Conservation (phyloP, 2,113 vertebrate species). For the Varanus komodoensis region DNA sequence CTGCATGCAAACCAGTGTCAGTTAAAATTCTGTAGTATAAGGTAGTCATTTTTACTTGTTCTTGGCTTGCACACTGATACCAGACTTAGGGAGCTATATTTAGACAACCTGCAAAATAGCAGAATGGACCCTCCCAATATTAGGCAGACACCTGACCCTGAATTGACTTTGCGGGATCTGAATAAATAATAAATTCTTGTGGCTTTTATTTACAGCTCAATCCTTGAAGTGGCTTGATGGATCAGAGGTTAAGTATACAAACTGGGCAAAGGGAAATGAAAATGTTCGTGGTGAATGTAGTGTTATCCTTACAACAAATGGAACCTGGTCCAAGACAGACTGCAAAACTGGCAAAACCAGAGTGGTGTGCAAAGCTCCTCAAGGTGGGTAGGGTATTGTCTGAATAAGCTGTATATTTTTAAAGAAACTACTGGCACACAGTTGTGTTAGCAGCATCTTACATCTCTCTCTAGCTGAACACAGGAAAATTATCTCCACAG, state of each 20-base stretch:
- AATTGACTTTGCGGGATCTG: background rate
- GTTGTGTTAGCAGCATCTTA: background rate
- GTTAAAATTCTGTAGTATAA: background rate
- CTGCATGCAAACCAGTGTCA: too few species aligned
- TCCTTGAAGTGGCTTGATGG: conserved; percentile 86
- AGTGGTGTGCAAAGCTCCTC: conserved; percentile 88
- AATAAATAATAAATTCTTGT: background rate
- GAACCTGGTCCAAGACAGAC: conserved; percentile 83
- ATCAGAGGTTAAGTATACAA: conserved; percentile 81
- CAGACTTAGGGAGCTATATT: background rate
- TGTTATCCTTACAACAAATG: conserved; percentile 82
- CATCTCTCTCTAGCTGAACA: background rate
- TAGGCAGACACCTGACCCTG: background rate
- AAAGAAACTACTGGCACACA: background rate
- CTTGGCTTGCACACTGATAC: background rate
- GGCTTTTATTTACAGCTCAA: conserved; percentile 63
- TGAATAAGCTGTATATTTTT: conserved; percentile 2
- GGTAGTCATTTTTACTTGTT: background rate
- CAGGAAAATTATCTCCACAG: background rate
- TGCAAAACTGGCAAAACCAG: conserved; percentile 82
- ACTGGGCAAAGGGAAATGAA: conserved; percentile 79
- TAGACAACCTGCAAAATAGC: background rate
- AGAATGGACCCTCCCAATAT: background rate
- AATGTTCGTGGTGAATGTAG: conserved; percentile 74
- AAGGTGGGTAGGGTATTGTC: conserved; percentile 77